Evolutionary conservation across 2,797 vertebrate species (phyloP), one percentile per base, ranked within the genome.

Genomic region (Pogonophryne albipinna): DNA sequence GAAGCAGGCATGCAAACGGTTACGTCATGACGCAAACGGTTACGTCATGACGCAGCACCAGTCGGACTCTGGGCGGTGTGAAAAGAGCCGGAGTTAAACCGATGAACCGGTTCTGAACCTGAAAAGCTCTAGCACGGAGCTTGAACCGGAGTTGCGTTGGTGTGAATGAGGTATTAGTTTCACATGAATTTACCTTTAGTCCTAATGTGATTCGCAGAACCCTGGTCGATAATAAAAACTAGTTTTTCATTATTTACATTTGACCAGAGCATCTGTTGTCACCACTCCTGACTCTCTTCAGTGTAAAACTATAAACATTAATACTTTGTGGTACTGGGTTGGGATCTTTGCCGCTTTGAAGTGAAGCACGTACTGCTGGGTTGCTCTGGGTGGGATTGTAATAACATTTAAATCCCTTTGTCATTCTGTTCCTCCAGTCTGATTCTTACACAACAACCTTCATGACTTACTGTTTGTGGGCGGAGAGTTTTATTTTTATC

Each of bases 341-440:
- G 81, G 83, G 60, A 31, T 70, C 1, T 59, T 59, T 84, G 75
- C 41, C 42, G 74, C 70, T 41, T 47, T 44, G 2, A 64, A 67
- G 44, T 66, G 46, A 78, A 76, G 13, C 44, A 0, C 6, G 10
- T 42, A 16, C 2, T 78, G n/a, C 15, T 58, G 4, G 69, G 75
- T 75, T 53, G 14, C 14, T 64, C 47, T 82, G 78, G 80, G 71
- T 52, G 74, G 71, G 80, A 66, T 20, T 59, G 44, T 42, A 53
- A 7, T 2, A 55, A 58, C 4, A 45, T 14, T 2, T 7, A 42
- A 49, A 23, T 53, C 12, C 38, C 12, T 1, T 0, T 55, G 6
- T 19, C 45, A 27, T 62, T n/a, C 1, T 50, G 19, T 60, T 53
- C 27, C 27, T 23, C 20, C 13, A 23, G 34, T 50, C 46, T 63